Evolutionary conservation across 2,888 invertebrate species (phyloP).

Genomic region (Harpalus rufipes): DNA sequence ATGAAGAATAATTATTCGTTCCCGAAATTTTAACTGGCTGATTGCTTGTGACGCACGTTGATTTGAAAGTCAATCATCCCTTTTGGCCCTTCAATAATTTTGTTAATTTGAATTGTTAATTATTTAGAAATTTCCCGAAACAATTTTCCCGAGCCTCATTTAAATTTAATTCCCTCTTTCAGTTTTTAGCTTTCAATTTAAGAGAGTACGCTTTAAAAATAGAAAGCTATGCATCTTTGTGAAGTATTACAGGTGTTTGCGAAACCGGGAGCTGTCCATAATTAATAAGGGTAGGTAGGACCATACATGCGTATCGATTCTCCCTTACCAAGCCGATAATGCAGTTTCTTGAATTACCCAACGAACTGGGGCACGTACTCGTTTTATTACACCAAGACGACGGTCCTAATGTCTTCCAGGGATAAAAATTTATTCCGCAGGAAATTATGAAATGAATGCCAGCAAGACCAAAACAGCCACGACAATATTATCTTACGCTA

Average conservation of each 20-base stretch:
- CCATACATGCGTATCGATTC: slow-evolving; percentile 16
- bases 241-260: slow-evolving; percentile 13
- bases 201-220: background rate
- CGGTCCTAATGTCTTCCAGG: slow-evolving; percentile 19
- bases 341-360: slow-evolving; percentile 40
- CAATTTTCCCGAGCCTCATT: slow-evolving; percentile 9
- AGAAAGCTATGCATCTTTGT: background rate
- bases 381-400: slow-evolving; percentile 29
- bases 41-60: slow-evolving; percentile 48
- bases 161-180: slow-evolving; percentile 21
- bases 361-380: slow-evolving; percentile 21
- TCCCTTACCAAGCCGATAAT: slow-evolving; percentile 12
- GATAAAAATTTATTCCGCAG: slow-evolving; percentile 20
- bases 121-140: slow-evolving; percentile 35
- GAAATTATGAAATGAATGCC: slow-evolving; percentile 27
- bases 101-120: slow-evolving; percentile 57
- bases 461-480: background rate
- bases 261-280: background rate
- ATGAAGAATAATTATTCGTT: slow-evolving; percentile 34
- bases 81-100: slow-evolving; percentile 38
- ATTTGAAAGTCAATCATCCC: slow-evolving; percentile 54
- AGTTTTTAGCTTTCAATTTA: slow-evolving; percentile 12
- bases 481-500: background rate
- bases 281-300: slow-evolving; percentile 27
- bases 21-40: slow-evolving; percentile 21